These are phyloP conservation scores for Planococcus citri DNA, from an alignment of 1,140 invertebrate species.

Conservation along the genomic window DNA sequence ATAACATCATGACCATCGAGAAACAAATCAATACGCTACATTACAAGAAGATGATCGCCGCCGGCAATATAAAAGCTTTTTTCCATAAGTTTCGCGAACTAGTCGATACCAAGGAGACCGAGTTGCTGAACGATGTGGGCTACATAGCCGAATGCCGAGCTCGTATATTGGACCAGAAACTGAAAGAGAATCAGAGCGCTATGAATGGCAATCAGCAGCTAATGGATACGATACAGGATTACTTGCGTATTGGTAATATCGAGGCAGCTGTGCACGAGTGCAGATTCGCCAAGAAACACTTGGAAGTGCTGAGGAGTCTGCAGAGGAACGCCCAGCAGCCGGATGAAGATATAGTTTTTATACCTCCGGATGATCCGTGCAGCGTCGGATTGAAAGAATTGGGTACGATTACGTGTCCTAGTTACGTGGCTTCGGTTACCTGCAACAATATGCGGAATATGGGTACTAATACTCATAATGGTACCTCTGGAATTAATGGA, in stretches of 20 bases:
- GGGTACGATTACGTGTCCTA: background rate
- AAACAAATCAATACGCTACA: background rate
- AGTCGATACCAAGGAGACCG: background rate
- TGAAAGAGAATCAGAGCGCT: background rate
- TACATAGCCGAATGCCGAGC: background rate
- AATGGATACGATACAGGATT: background rate
- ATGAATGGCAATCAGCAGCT: background rate
- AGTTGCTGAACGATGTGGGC: background rate
- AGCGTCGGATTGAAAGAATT: background rate
- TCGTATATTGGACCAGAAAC: background rate
- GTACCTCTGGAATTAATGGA: too few species aligned
- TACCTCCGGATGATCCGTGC: background rate
- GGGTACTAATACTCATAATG: too few species aligned
- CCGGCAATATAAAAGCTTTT: background rate
- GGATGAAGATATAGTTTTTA: background rate
- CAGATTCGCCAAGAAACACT: background rate
- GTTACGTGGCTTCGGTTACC: background rate
- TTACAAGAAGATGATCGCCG: background rate
- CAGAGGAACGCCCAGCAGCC: background rate
- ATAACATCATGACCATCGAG: background rate
- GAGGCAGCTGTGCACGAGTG: background rate
- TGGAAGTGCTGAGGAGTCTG: background rate
- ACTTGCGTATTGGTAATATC: background rate
- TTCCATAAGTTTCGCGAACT: background rate
- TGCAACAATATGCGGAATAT: too few species aligned